Percentiles rank a stretch among this genome's conserved stretches.
These are phyloP conservation scores for Cheirogaleus medius DNA, from an alignment of 2,113 vertebrate genomes.

Conservation along the genomic window DNA sequence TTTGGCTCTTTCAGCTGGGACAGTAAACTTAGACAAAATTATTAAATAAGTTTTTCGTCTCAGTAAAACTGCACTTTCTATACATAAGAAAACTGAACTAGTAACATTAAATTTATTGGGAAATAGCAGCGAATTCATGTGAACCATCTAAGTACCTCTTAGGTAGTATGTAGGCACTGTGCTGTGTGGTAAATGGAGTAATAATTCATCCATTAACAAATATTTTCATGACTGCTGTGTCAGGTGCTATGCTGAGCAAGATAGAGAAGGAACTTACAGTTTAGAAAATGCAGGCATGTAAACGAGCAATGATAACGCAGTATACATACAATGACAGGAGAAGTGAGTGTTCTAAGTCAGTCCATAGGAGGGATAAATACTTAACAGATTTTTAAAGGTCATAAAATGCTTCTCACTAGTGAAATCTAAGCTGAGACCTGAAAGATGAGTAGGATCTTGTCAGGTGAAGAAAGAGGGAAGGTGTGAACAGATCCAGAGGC, in stretches of 20 bases:
- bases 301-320: fast-evolving
- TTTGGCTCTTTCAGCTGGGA: neutral
- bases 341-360: neutral
- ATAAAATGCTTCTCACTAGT: neutral
- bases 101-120: neutral
- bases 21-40: neutral
- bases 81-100: neutral
- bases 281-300: neutral
- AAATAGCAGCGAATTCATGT: neutral
- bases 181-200: neutral
- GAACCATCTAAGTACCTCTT: neutral
- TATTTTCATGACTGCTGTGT: neutral
- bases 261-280: neutral
- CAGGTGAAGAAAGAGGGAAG: neutral
- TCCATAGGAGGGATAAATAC: fast-evolving
- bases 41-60: neutral
- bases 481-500: neutral
- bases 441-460: neutral
- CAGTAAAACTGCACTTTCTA: neutral
- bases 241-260: neutral
- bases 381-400: fast-evolving
- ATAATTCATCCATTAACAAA: neutral
- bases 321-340: neutral
- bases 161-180: neutral
- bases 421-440: neutral